phyloP scores from a whole-genome alignment of 2,797 vertebrate genomes.

The Lacerta bilineata region DNA sequence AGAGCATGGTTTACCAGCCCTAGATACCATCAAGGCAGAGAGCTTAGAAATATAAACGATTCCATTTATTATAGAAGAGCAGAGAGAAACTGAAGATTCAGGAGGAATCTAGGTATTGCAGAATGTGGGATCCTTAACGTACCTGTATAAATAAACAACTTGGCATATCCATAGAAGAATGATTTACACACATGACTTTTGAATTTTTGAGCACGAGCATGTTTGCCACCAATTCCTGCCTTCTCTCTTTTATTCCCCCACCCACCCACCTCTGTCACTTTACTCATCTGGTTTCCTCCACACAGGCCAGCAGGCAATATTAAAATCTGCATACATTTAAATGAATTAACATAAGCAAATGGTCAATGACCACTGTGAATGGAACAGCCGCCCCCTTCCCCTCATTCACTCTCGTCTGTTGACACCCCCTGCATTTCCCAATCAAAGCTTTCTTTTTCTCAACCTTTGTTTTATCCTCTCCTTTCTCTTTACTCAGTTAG shows the following conservation, averaged over 20 bases:
- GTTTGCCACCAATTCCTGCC: not conserved
- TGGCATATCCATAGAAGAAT: not conserved
- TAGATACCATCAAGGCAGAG: not conserved
- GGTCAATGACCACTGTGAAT: too few species aligned
- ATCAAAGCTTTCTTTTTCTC: conserved; percentile 46
- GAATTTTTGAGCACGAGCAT: accelerated
- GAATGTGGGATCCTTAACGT: not conserved
- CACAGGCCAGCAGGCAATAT: not conserved
- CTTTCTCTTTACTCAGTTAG: conserved; percentile 53
- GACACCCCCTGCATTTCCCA: not conserved
- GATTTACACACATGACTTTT: not conserved
- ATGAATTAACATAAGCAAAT: not conserved
- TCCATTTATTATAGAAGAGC: conserved; percentile 36
- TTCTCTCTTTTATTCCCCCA: not conserved
- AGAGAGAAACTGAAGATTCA: not conserved
- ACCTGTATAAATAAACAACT: not conserved
- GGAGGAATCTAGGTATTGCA: not conserved
- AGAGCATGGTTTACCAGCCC: not conserved
- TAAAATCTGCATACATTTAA: not conserved
- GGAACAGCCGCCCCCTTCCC: not conserved
- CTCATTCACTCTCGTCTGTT: not conserved
- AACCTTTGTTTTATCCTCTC: conserved; percentile 64
- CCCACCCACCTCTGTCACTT: not conserved
- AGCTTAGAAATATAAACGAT: conserved; percentile 16
- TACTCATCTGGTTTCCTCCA: not conserved